A percentile compares a stretch with the other conserved stretches of the same genome.
Evolutionary conservation across 2,113 vertebrate species (phyloP).

Genomic region (Anguilla rostrata): DNA sequence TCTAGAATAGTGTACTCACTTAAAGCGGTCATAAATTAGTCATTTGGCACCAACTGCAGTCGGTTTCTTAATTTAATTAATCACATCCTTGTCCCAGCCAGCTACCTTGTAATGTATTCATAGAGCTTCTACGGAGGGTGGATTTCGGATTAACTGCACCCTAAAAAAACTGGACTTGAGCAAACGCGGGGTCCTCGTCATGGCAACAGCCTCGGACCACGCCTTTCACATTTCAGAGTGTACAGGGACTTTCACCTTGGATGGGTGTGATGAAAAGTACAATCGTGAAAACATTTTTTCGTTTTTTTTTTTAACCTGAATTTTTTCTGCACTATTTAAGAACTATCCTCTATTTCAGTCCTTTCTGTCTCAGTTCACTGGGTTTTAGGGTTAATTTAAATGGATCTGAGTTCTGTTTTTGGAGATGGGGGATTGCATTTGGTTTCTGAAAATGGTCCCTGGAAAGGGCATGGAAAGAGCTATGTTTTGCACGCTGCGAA

Average conservation of each 20-base stretch:
- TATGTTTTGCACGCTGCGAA: neutral
- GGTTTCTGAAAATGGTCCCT: neutral
- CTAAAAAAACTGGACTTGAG: neutral
- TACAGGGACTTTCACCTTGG: too few relatives aligned
- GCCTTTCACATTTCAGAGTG: too few relatives aligned
- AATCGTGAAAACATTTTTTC: too few relatives aligned
- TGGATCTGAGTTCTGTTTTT: neutral
- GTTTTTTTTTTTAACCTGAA: too few relatives aligned
- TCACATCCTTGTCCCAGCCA: neutral
- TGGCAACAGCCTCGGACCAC: too few relatives aligned
- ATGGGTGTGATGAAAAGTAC: too few relatives aligned
- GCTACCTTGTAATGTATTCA: neutral
- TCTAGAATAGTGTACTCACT: neutral
- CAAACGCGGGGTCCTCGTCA: neutral
- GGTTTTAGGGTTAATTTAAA: neutral
- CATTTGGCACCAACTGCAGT: neutral
- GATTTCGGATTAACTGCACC: neutral
- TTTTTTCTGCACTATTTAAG: neutral
- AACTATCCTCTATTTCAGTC: neutral
- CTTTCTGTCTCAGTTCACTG: too few relatives aligned
- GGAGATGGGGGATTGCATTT: neutral
- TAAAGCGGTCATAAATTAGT: neutral
- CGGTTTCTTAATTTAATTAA: neutral
- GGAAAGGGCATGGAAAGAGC: neutral
- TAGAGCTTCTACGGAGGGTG: neutral